A percentile compares a stretch with the other conserved stretches of the same genome.
These are phyloP conservation scores for Polydrusus cervinus DNA, from an alignment of 2,888 invertebrate species.

Conservation along the genomic window DNA sequence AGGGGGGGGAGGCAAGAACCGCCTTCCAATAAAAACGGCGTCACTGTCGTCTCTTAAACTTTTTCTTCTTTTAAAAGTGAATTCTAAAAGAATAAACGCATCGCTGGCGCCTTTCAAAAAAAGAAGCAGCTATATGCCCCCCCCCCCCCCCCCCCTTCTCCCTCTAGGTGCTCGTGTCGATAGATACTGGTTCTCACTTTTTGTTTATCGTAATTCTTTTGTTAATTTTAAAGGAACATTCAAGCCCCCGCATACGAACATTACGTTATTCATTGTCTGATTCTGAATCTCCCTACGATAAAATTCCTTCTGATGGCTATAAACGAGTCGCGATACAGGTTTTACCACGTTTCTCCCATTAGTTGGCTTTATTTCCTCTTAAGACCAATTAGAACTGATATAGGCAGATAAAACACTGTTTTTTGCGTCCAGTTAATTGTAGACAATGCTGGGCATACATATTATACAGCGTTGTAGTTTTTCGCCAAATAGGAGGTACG, in stretches of 20 bases:
- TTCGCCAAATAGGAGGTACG: background rate
- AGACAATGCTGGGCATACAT: slow-evolving; percentile 34
- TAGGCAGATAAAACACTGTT: slow-evolving; percentile 47
- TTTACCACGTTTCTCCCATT: slow-evolving; percentile 36
- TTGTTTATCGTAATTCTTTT: too few relatives aligned
- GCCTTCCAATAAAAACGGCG: too few relatives aligned
- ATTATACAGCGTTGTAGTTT: slow-evolving; percentile 20
- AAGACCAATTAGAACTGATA: slow-evolving; percentile 51
- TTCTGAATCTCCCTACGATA: slow-evolving; percentile 18
- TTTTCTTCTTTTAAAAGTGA: too few relatives aligned
- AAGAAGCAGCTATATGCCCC: too few relatives aligned
- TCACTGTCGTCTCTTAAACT: too few relatives aligned
- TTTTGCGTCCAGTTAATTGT: slow-evolving; percentile 39
- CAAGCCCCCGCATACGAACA: background rate
- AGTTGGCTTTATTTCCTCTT: slow-evolving; percentile 45
- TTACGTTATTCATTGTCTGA: slow-evolving; percentile 17
- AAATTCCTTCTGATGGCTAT: slow-evolving; percentile 31
- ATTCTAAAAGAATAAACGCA: too few relatives aligned
- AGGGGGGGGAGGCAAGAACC: too few relatives aligned
- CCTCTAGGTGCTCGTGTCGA: too few relatives aligned
- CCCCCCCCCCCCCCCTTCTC: too few relatives aligned
- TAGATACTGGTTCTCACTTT: too few relatives aligned
- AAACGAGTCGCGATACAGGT: slow-evolving; percentile 28
- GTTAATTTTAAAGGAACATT: too few relatives aligned
- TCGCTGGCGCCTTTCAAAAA: too few relatives aligned